Evolutionary conservation across 2,888 invertebrate genomes (phyloP), one percentile per base, ranked within the genome.

Genomic region (Microctonus brassicae): DNA sequence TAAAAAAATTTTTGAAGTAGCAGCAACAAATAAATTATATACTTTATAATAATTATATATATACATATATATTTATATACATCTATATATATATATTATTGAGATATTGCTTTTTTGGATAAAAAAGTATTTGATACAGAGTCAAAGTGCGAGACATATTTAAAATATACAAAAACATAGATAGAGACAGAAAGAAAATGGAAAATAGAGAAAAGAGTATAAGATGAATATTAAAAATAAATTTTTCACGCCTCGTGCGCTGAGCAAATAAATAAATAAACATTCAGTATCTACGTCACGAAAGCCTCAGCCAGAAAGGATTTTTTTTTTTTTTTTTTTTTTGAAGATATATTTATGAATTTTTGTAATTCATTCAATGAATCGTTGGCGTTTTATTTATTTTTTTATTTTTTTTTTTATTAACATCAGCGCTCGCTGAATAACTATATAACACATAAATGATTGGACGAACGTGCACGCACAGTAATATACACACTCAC

Each of bases 291-390:
- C 70, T 70, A 70, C 63, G 17, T 47, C 47, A 47, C 57, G 58
- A 57, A 70, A 70, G 70, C 70, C 70, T 70, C 47, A 70, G 70
- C 70, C 70, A 70, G 58, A 29, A 42, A n/a, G 9, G 85, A 24
- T 13, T 26, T 55, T 55, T 10, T 10, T 13, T 11, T 24, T 13
- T 2, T 9, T n/a, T 11, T 47, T 47, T 20, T n/a, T 0, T 55
- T 13, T 2, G 13, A 24, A 24, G 11, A 88, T 88, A 88, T 47
- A 89, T 89, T 88, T 88, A 88, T 88, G 83, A 83, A 81, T 81
- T 86, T 89, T 89, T 84, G 88, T 89, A 89, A 89, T 89, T 89
- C 89, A 88, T 88, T 89, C 7, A 29, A 89, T 85, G 85, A 84
- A n/a, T n/a, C n/a, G n/a, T 86, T 89, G n/a, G n/a, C 88, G 83